Base-by-base conservation (phyloP, 2,113 vertebrate species). In the Formicarius rufipectus region DNA sequence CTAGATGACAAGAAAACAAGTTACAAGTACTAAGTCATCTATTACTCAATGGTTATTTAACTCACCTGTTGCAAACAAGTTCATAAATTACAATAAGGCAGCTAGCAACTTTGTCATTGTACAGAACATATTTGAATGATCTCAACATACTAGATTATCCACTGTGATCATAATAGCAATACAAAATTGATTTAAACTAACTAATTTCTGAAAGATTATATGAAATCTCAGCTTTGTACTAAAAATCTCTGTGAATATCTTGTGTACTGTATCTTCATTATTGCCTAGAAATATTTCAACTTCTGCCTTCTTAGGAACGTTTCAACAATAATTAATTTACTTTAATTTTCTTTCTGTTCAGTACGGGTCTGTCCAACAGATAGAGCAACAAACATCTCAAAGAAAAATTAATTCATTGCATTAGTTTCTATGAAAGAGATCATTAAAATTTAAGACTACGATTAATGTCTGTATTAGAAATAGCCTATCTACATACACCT, bases 1-100 rank as follows among this genome's bases (percentile, higher is more conserved):
- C 24, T 93, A 66, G 24, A 90, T 92, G 82, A 68, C 53, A 94
- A 62, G 60, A 73, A 78, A 83, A 77, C 91, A 91, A 52, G 77
- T 68, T 82, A 37, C 60, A 64, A 84, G 4, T 55, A 35, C 33
- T 47, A 42, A 87, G 39, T 12, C 52, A 47, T 52, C 27, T 89
- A 55, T 92, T 92, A 22, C 40, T 91, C 58, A 10, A 77, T 68
- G 18, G 17, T 85, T 85, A 42, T 85, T 87, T 87, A 68, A 84
- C 28, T 78, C 40, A 64, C 25, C 14, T 56, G 15, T 71, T 58
- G 67, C 10, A 91, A 84, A 37, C 20, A 21, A 35, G 8, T 42
- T 78, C 13, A 50, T 67, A 60, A 69, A 42, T 56, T 24, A 67
- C 79, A 90, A 23, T 42, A 30, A 87, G n/a, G 15, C 5, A 30